Evolutionary conservation across 2,797 vertebrate genomes (phyloP).

Genomic region (Loris lydekkerianus): DNA sequence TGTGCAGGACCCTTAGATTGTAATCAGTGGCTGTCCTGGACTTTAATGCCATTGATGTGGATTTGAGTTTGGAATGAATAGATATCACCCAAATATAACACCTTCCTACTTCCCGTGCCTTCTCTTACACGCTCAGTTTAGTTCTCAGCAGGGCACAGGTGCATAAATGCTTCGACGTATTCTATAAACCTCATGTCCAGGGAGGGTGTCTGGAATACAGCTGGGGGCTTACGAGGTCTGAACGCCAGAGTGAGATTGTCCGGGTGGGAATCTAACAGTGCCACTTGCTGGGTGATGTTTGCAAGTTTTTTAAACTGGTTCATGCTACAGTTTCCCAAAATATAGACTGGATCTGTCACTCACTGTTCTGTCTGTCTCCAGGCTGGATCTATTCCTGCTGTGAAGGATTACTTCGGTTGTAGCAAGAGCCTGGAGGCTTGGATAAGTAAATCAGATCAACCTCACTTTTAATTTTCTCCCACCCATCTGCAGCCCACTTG

Average conservation of each 20-base stretch:
- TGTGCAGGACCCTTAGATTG: not conserved
- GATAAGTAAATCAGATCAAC: not conserved
- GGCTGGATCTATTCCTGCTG: not conserved
- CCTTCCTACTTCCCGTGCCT: not conserved
- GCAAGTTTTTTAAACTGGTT: not conserved
- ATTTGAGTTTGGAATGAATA: constrained; percentile 5
- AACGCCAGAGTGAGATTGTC: not conserved
- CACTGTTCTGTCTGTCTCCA: fast-evolving
- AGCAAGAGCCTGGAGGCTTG: not conserved
- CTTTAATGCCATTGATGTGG: not conserved
- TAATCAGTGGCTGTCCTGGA: not conserved
- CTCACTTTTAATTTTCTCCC: constrained; percentile 25
- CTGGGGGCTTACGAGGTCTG: not conserved
- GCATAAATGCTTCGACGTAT: not conserved
- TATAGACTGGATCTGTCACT: not conserved
- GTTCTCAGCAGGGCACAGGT: not conserved
- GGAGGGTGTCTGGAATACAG: not conserved
- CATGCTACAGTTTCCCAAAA: not conserved
- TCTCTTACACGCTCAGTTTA: constrained; percentile 22
- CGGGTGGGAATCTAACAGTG: not conserved
- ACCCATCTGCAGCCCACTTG: not conserved
- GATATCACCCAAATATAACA: not conserved
- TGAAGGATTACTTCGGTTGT: not conserved
- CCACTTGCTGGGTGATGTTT: not conserved
- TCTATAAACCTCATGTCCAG: not conserved